These are phyloP conservation scores for Chrysopilus asiliformis DNA, from an alignment of 2,888 invertebrate species.

Conservation along the genomic window DNA sequence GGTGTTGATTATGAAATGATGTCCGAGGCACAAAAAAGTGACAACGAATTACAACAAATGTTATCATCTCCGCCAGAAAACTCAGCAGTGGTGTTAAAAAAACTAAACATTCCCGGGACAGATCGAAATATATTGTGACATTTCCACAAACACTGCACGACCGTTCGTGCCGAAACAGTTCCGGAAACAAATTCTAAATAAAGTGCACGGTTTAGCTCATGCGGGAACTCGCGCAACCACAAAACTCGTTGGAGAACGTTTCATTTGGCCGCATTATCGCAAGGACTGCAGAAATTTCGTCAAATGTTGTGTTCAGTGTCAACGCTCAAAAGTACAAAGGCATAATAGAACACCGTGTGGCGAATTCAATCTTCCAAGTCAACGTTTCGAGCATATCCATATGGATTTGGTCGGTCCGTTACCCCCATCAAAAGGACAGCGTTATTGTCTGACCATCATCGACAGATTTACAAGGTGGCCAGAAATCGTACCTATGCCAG, in stretches of 20 bases:
- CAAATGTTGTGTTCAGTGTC: neutral
- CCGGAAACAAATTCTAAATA: neutral
- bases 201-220: conserved; percentile 3
- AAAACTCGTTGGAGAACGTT: neutral
- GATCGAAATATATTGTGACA: conserved; percentile 4
- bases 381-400: conserved; percentile 25
- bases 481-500: conserved; percentile 15
- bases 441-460: conserved; percentile 23
- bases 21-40: neutral
- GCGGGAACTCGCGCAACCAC: neutral
- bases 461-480: conserved; percentile 17
- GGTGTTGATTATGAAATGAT: neutral
- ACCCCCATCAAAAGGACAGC: conserved; percentile 20
- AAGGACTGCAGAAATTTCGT: neutral
- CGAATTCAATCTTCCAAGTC: neutral
- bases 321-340: neutral
- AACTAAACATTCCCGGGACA: neutral
- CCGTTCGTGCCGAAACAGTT: conserved; percentile 3
- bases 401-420: conserved; percentile 34
- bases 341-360: neutral
- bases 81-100: neutral
- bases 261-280: conserved; percentile 1
- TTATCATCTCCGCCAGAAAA: neutral
- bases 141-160: conserved; percentile 2
- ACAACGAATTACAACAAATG: neutral